Evolutionary conservation across 2,797 vertebrate species (phyloP), one percentile per base, ranked within the genome.

Genomic region (Anniella stebbinsi): DNA sequence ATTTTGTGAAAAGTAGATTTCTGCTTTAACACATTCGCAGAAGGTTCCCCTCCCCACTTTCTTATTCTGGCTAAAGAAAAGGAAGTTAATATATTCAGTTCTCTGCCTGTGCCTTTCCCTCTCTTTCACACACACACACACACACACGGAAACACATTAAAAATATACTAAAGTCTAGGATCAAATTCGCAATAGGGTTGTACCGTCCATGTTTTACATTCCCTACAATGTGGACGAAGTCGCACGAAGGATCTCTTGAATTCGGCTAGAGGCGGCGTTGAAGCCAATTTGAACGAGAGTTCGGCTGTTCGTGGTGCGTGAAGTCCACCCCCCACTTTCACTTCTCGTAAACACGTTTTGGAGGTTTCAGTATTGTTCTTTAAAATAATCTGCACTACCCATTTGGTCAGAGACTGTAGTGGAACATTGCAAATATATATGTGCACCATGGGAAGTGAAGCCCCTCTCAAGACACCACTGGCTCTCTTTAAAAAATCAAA

Each of bases 61-160:
- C 60, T 90, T 80, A 48, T 51, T 90, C 25, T 60, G 25, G 63
- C 69, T 70, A 15, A 63, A 18, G 63, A 70, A 77, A 77, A 84
- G 45, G 33, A 60, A 84, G n/a, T 3, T 1, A 41, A 45, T 33
- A 28, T 13, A 8, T 70, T 69, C 73, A 15, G 5, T 84, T 77
- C 15, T 89, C 75, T 45, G 4, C 28, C 75, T 45, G 4, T 23
- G 25, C 48, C 23, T 38, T 17, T 77, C 60, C 23, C 21, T 63
- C 60, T 23, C 60, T 63, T 18, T 63, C 60, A 18, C 15, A 15
- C 57, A 15, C 57, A 15, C 57, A 45, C 45, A 45, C 45, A 67
- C 21, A 30, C 28, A 25, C 10, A 21, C 36, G 15, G 6, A 30
- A 5, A 25, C 69, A 76, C 23, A 60, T 67, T 23, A 57, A 88